Conservation (phyloP, 2,888 invertebrate genomes). For the Mesochorus sp. region DNA sequence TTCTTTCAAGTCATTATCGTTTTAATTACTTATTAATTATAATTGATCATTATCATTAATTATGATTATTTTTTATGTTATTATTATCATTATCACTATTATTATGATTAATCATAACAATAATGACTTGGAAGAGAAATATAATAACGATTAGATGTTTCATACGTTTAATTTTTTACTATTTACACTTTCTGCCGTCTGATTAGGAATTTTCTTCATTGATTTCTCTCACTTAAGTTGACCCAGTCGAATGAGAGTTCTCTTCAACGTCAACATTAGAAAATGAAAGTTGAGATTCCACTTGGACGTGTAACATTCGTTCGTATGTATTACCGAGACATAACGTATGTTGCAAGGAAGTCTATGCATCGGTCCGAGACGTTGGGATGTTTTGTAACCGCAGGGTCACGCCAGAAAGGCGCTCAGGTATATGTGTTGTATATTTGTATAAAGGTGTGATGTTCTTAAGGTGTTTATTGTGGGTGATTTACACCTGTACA, state of each 20-base stretch:
- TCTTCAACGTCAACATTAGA: constrained; percentile 63
- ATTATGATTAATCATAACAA: too few relatives aligned
- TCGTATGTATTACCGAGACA: constrained; percentile 16
- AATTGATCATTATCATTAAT: too few relatives aligned
- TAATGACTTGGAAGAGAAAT: too few relatives aligned
- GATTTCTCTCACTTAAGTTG: background rate
- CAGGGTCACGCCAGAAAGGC: constrained; percentile 64
- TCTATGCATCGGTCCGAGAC: constrained; percentile 31
- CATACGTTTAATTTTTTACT: too few relatives aligned
- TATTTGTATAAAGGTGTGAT: constrained; percentile 17
- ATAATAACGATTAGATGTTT: too few relatives aligned
- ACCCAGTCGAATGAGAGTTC: constrained; percentile 21
- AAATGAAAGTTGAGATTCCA: constrained; percentile 77
- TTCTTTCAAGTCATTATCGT: background rate
- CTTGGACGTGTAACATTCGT: constrained; percentile 50
- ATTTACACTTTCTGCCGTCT: too few relatives aligned
- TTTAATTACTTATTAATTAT: too few relatives aligned
- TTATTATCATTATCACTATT: too few relatives aligned
- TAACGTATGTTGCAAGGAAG: constrained; percentile 28
- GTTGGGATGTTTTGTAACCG: constrained; percentile 55
- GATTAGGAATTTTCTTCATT: background rate
- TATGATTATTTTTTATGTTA: too few relatives aligned
- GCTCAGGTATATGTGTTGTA: constrained; percentile 34
- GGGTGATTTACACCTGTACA: constrained; percentile 9
- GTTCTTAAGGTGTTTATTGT: too few relatives aligned